Evolutionary conservation across 2,888 invertebrate species (phyloP).

Genomic region (Ectobius pallidus): DNA sequence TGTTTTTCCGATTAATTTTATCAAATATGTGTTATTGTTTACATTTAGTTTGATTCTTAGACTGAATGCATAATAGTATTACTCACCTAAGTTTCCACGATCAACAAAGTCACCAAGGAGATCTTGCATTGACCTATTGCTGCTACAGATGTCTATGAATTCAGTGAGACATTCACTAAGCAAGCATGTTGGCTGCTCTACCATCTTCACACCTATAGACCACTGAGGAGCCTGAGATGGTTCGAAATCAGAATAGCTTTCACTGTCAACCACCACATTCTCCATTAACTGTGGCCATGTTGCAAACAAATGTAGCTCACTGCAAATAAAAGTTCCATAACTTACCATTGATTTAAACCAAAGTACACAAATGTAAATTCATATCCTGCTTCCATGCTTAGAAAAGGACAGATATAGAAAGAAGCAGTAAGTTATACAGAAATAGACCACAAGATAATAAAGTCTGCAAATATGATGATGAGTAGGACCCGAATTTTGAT

Average conservation of each 20-base stretch:
- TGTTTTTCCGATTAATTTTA: too few species aligned
- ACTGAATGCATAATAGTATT: too few species aligned
- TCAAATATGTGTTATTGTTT: too few species aligned
- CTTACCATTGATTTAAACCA: not conserved
- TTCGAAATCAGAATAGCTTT: slow-evolving; percentile 86
- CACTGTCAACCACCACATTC: slow-evolving; percentile 85
- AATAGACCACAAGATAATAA: too few species aligned
- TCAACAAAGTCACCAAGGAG: slow-evolving; percentile 61
- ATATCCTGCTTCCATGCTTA: too few species aligned
- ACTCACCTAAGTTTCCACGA: slow-evolving; percentile 2
- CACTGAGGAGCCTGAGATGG: slow-evolving; percentile 79
- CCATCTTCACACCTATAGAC: slow-evolving; percentile 71
- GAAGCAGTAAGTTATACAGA: too few species aligned
- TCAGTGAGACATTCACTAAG: slow-evolving; percentile 77
- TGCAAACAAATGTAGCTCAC: slow-evolving; percentile 75
- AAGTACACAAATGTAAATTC: too few species aligned
- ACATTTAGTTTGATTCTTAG: too few species aligned
- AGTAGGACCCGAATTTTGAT: too few species aligned
- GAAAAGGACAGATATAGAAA: too few species aligned
- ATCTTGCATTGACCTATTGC: slow-evolving; percentile 56
- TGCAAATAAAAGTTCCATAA: slow-evolving; percentile 50
- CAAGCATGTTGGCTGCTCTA: slow-evolving; percentile 74
- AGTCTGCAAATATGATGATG: too few species aligned
- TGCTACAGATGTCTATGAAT: slow-evolving; percentile 67
- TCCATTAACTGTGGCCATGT: slow-evolving; percentile 89